phyloP scores from a whole-genome alignment of 2,888 invertebrate genomes.

The Pachliopta kotzebuea region DNA sequence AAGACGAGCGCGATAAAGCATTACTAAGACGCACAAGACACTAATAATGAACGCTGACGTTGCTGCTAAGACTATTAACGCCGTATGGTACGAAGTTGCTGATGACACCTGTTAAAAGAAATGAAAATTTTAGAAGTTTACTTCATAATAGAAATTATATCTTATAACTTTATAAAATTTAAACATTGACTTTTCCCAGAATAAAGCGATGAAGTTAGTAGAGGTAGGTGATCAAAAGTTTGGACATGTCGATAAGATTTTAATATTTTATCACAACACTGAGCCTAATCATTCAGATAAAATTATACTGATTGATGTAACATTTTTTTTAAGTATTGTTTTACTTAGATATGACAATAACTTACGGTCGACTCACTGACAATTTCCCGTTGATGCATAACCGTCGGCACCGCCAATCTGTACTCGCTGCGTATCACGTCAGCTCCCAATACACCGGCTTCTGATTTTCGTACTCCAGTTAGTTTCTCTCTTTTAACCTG shows the following conservation, averaged over 20 bases:
- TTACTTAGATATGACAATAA: too few relatives aligned
- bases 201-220: too few relatives aligned
- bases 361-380: constrained; percentile 83
- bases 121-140: constrained; percentile 7
- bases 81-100: constrained; percentile 87
- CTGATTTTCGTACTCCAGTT: constrained; percentile 39
- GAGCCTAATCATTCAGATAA: too few relatives aligned
- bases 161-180: too few relatives aligned
- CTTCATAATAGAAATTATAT: not conserved
- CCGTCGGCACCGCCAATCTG: constrained; percentile 56
- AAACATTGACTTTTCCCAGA: too few relatives aligned
- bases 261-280: too few relatives aligned
- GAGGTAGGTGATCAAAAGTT: too few relatives aligned
- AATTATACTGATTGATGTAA: too few relatives aligned
- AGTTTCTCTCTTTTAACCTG: constrained; percentile 71
- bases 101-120: constrained; percentile 71
- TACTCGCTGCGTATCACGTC: constrained; percentile 73
- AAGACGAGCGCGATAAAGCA: constrained; percentile 84
- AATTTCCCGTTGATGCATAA: constrained; percentile 84
- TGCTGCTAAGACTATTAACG: constrained; percentile 87
- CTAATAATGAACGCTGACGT: constrained; percentile 90
- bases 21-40: constrained; percentile 86
- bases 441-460: constrained; percentile 49
- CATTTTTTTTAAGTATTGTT: too few relatives aligned
- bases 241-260: too few relatives aligned